These are phyloP conservation scores for Thalassaphorura encarpata DNA, from an alignment of 1,140 invertebrate genomes.

Conservation along the genomic window DNA sequence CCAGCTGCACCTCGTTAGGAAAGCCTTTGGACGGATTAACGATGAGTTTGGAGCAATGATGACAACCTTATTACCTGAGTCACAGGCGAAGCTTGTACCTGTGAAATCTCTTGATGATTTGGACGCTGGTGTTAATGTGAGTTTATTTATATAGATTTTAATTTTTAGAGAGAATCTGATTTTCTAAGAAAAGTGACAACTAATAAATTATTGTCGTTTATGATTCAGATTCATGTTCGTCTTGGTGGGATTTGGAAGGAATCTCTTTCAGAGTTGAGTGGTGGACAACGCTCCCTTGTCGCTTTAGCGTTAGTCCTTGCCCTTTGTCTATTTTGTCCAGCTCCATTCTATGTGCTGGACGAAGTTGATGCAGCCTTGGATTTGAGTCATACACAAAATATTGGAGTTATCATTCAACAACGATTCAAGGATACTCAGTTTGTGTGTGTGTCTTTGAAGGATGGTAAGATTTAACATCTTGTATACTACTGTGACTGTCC, in stretches of 20 bases:
- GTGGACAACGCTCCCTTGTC: constrained; percentile 91
- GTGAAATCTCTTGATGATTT: constrained; percentile 8
- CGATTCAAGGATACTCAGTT: constrained; percentile 96
- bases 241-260: constrained; percentile 96
- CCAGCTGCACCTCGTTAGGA: constrained; percentile 18
- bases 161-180: not conserved
- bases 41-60: constrained; percentile 97
- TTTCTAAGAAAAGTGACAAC: not conserved
- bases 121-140: constrained; percentile 20
- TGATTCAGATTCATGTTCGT: constrained; percentile 64
- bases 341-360: constrained; percentile 96
- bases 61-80: constrained; percentile 76
- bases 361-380: constrained; percentile 98
- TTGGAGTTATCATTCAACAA: constrained; percentile 85
- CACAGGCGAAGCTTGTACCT: constrained; percentile 71
- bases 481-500: no score
- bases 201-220: not conserved
- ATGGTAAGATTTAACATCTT: constrained; percentile 49
- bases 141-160: not conserved
- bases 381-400: constrained; percentile 97
- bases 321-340: constrained; percentile 94
- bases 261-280: constrained; percentile 86
- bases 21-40: constrained; percentile 46
- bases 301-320: constrained; percentile 93
- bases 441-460: constrained; percentile 96